A percentile compares a stretch with the other conserved stretches of the same genome.
These are phyloP conservation scores for Microtus ochrogaster DNA, from an alignment of 2,113 vertebrate species.

Conservation along the genomic window DNA sequence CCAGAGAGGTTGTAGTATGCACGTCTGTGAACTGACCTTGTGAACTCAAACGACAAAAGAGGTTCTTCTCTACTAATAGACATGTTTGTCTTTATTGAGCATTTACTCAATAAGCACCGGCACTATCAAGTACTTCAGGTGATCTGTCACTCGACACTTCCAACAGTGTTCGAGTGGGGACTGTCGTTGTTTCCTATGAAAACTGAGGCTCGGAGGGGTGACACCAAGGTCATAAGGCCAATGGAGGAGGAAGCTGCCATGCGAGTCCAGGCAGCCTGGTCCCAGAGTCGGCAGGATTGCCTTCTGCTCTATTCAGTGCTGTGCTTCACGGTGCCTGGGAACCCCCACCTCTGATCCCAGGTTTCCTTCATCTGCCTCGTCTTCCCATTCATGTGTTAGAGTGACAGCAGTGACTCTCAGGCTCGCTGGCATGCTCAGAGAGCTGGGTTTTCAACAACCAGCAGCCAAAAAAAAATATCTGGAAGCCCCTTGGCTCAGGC, in stretches of 20 bases:
- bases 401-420: not conserved
- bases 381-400: not conserved
- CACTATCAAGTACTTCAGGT: not conserved
- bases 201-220: not conserved
- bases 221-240: not conserved
- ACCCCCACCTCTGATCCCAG: not conserved
- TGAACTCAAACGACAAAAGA: not conserved
- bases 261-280: not conserved
- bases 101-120: not conserved
- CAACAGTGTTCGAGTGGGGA: not conserved
- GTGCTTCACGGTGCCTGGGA: not conserved
- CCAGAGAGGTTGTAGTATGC: not conserved
- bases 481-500: not conserved
- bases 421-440: not conserved
- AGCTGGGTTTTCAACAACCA: not conserved
- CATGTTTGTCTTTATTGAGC: constrained; percentile 28
- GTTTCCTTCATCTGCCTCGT: not conserved
- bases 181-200: not conserved
- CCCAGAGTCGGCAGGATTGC: not conserved
- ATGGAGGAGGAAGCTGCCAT: not conserved
- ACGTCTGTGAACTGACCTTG: not conserved
- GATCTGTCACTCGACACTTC: not conserved
- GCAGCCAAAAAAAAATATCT: too few species aligned
- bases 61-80: not conserved
- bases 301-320: not conserved